Conservation (phyloP, 2,888 invertebrate genomes). For the Limnephilus auricula region DNA sequence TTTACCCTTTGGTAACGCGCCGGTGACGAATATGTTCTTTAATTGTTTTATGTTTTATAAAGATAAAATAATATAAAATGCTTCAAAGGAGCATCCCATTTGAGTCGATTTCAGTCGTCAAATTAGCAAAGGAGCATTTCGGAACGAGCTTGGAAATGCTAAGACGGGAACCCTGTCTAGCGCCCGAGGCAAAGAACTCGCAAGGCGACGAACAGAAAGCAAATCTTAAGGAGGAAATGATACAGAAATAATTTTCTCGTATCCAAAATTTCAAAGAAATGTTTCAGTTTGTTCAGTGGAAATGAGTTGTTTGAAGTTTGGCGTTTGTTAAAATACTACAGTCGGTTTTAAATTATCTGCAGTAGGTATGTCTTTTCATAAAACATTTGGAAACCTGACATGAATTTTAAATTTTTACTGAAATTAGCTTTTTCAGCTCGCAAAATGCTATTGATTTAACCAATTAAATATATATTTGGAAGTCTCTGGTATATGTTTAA, state of each 20-base stretch:
- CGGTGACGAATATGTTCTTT: neutral
- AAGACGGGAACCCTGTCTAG: constrained; percentile 51
- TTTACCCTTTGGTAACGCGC: neutral
- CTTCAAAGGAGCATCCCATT: constrained; percentile 41
- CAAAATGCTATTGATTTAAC: neutral
- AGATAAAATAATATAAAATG: constrained; percentile 63
- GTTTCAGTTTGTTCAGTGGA: constrained; percentile 25
- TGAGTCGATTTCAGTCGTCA: constrained; percentile 50
- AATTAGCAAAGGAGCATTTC: constrained; percentile 56
- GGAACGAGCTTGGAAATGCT: constrained; percentile 56
- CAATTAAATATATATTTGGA: neutral
- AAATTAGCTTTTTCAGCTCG: neutral
- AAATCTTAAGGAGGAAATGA: constrained; percentile 31
- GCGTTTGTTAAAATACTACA: neutral
- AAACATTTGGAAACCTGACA: neutral
- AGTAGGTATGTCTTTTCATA: neutral
- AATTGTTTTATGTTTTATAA: constrained; percentile 60
- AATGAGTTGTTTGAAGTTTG: constrained; percentile 22
- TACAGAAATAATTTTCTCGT: constrained; percentile 10
- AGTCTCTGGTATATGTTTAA: neutral
- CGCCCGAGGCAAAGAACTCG: constrained; percentile 42
- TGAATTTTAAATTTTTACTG: neutral
- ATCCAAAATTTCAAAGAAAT: constrained; percentile 2
- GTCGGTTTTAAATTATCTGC: neutral
- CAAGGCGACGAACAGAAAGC: constrained; percentile 20